Conservation (phyloP, 2,888 invertebrate genomes). For the Tuta absoluta region DNA sequence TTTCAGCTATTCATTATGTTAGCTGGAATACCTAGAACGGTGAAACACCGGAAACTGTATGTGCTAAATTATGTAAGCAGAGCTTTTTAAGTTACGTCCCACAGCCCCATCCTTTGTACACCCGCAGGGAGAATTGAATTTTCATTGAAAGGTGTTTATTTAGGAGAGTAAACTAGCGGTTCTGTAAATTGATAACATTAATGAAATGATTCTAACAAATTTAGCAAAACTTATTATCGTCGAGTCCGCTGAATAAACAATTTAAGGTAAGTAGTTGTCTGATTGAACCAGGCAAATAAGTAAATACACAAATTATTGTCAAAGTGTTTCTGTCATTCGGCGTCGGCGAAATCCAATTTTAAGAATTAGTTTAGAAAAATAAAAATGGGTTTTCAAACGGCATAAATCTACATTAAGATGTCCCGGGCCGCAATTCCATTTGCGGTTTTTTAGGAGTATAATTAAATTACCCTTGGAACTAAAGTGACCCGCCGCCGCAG, state of each 20-base stretch:
- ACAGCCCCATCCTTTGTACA: constrained; percentile 4
- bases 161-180: constrained; percentile 7
- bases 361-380: constrained; percentile 30
- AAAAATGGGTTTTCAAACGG: constrained; percentile 56
- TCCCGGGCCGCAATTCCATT: constrained; percentile 61
- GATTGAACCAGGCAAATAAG: constrained; percentile 17
- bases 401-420: constrained; percentile 64
- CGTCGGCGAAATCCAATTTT: constrained; percentile 20
- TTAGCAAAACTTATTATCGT: constrained; percentile 5
- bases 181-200: constrained; percentile 13
- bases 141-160: constrained; percentile 13
- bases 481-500: constrained; percentile 74
- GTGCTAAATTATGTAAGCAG: constrained; percentile 10
- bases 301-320: constrained; percentile 5
- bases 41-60: constrained; percentile 4
- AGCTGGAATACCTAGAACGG: neutral
- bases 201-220: constrained; percentile 15
- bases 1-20: constrained; percentile 12
- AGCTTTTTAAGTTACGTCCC: constrained; percentile 15
- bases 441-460: constrained; percentile 65
- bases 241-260: constrained; percentile 3
- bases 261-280: constrained; percentile 24
- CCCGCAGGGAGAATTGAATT: constrained; percentile 4
- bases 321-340: constrained; percentile 13
- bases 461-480: constrained; percentile 75